Percentiles rank a stretch among this genome's conserved stretches.
Evolutionary conservation across 2,113 vertebrate genomes (phyloP).

Genomic region (Sitta europaea): DNA sequence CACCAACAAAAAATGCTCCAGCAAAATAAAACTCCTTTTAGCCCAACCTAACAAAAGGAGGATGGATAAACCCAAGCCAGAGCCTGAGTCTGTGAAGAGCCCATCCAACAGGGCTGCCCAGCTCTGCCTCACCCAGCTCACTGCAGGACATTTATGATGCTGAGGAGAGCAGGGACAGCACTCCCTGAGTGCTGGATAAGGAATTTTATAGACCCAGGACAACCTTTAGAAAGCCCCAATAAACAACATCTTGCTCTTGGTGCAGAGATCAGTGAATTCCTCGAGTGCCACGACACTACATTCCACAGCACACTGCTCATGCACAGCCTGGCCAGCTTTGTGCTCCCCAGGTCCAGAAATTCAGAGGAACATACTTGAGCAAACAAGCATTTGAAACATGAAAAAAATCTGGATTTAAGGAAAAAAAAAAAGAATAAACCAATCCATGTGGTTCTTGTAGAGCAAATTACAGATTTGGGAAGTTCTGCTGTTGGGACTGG

Average conservation of each 20-base stretch:
- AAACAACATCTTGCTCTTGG: neutral
- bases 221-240: neutral
- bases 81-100: neutral
- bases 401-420: neutral
- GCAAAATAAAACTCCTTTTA: neutral
- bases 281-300: slow-evolving; percentile 57
- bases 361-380: neutral
- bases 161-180: neutral
- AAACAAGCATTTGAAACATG: neutral
- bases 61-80: neutral
- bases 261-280: slow-evolving; percentile 24
- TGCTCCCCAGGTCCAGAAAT: neutral
- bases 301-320: slow-evolving; percentile 29
- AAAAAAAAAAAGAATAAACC: neutral
- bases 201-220: neutral
- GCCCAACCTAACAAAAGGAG: neutral
- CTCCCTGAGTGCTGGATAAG: rapidly evolving
- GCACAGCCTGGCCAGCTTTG: neutral
- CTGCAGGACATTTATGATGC: rapidly evolving
- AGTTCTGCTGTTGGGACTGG: neutral
- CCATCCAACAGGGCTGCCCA: rapidly evolving
- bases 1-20: neutral
- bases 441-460: neutral
- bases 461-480: neutral
- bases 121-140: neutral